phyloP scores from a whole-genome alignment of 1,140 invertebrate genomes.

The Bombus balteatus region DNA sequence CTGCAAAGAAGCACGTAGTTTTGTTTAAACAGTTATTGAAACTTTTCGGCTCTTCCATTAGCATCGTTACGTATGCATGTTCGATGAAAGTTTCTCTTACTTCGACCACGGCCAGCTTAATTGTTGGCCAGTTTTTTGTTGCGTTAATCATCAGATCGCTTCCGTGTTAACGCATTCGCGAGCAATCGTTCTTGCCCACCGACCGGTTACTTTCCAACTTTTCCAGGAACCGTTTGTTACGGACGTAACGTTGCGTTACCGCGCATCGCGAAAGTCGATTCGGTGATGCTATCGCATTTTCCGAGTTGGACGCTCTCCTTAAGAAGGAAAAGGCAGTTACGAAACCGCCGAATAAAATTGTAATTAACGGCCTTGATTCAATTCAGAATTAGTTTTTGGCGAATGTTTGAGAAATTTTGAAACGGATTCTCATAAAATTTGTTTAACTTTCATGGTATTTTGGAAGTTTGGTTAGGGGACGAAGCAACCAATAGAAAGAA shows the following conservation, averaged over 20 bases:
- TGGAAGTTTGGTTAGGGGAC: too few species aligned
- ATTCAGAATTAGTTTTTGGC: too few species aligned
- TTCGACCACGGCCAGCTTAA: slow-evolving; percentile 26
- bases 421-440: neutral
- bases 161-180: slow-evolving; percentile 46
- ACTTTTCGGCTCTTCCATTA: slow-evolving; percentile 14
- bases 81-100: slow-evolving; percentile 58
- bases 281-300: slow-evolving; percentile 35
- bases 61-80: slow-evolving; percentile 38
- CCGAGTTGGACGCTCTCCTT: neutral
- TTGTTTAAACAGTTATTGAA: slow-evolving; percentile 7
- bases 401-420: too few species aligned
- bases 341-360: slow-evolving; percentile 22
- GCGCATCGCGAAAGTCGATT: slow-evolving; percentile 34
- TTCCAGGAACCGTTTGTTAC: slow-evolving; percentile 44
- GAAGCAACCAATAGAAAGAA: neutral
- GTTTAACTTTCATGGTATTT: too few species aligned
- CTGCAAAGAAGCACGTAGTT: neutral
- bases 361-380: neutral
- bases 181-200: slow-evolving; percentile 20
- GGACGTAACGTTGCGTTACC: slow-evolving; percentile 29
- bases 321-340: neutral
- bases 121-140: slow-evolving; percentile 33
- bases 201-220: slow-evolving; percentile 28
- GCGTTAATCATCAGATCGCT: slow-evolving; percentile 51